Evolutionary conservation across 1,140 invertebrate genomes (phyloP), one percentile per base, ranked within the genome.

Genomic region (Drosophila pandora): DNA sequence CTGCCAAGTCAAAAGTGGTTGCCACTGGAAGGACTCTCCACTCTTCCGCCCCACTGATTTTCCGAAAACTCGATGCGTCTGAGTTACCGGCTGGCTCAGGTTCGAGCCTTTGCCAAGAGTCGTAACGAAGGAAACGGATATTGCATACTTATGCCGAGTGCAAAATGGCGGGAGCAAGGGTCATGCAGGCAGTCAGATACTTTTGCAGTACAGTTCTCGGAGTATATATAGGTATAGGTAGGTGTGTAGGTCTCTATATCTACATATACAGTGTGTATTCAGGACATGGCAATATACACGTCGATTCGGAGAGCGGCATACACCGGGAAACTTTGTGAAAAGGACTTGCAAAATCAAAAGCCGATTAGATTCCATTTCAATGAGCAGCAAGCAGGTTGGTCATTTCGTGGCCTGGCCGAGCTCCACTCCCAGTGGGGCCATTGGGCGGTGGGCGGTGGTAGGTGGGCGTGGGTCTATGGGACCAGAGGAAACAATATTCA

Each of bases 341-440:
- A 87, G 82, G 82, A 78, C 83, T 87, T 87, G 82, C 78, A 88
- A 83, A 87, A 87, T 87, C 83, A 88, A 87, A 87, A 87, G 83
- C 83, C 83, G 83, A 87, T 87, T 87, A 87, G 79, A 87, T 87
- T 87, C 84, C 79, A 83, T 87, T 87, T 87, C 78, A 82, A 73
- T 88, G 83, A 88, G 83, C 83, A 88, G 70, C 75, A 59, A 72
- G 82, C 83, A 79, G 79, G 83, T 82, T 88, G 82, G 83, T 88
- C 82, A 87, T 87, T 87, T 87, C 75, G 28, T 79, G 70, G 79
- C 74, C 55, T 69, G 64, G 63, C 74, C 55, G 74, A 61, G 63
- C 50, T 28, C 37, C 50, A 45, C 13, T 59, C 34, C 22, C 13
- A 61, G 12, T 21, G 47, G 47, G 43, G 17, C 3, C 12, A 37